Evolutionary conservation across 1,140 invertebrate species (phyloP), one percentile per base, ranked within the genome.

Genomic region (Hycleus cichorii): DNA sequence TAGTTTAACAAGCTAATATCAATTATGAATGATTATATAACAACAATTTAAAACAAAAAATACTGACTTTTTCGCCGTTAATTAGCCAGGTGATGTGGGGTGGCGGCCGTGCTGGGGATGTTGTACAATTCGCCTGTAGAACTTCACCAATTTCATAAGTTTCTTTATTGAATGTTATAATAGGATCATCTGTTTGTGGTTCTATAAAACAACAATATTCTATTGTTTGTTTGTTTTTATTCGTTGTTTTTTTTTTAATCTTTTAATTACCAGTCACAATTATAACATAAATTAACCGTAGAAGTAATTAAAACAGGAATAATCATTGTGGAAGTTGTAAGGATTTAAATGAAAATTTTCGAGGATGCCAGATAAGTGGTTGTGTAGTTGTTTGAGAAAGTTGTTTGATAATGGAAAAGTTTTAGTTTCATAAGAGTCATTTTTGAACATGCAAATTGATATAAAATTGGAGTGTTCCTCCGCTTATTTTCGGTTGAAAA

Each of bases 61-160:
- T 43, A 61, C 58, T 81, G 81, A 90, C 88, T 83, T 87, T 85
- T 71, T 85, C 80, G 60, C 84, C 85, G 74, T 92, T 91, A 69
- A 91, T 84, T 63, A 89, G 79, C 89, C 89, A 91, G 49, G 86
- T 88, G 68, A 92, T 82, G 67, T 89, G 82, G 4, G 89, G 87
- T 12, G 86, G 82, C 24, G 89, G 89, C 60, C 80, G 78, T 2
- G 88, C 85, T 1, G 83, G 79, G 18, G 83, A 81, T 40, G 88
- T 89, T 56, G 86, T 86, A 69, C 89, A 90, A 60, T 88, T 86
- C 4, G 87, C 87, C 67, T 89, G 83, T 49, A 91, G 71, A 62
- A 78, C 78, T 62, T 90, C 88, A 43, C 82, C 85, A 3, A 88
- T 78, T 44, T 77, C 77, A 67, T 87, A 85, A 55, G 79, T 78